Evolutionary conservation across 2,797 vertebrate species (phyloP), one percentile per base, ranked within the genome.

Genomic region (Pogonophryne albipinna): DNA sequence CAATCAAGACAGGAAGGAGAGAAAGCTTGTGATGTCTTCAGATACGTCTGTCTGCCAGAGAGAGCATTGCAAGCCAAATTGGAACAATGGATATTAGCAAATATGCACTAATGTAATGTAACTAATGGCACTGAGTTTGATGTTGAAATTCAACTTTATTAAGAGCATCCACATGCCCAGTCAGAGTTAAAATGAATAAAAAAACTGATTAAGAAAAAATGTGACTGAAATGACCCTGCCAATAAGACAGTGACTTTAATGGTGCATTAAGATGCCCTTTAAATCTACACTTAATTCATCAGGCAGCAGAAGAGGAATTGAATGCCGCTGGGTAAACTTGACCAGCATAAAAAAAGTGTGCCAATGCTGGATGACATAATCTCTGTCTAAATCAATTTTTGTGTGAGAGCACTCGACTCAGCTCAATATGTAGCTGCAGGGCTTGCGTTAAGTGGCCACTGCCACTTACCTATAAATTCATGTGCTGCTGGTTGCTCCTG

Each of bases 331-430:
- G 83, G 74, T 82, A 85, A 91, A 90, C 73, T 89, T 86, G 80
- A 83, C 87, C 82, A 81, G 52, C 19, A 84, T 59, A 76, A 77
- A 85, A 81, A 27, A 61, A 87, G 65, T 69, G 61, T 64, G 59
- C 74, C 50, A 74, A 77, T 52, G 79, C 75, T 58, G 58, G 77
- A 90, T 88, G 90, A 91, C 91, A 91, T 93, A 90, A 93, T 93
- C 88, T 90, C 83, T 89, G 87, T 90, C 87, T 85, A 87, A 92
- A 93, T 93, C 91, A 92, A 93, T 94, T 91, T 90, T 83, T 76
- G 76, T 72, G 77, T 76, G 84, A 92, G 91, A 88, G 91, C 90
- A 87, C 91, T 92, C 71, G 66, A 91, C 90, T 90, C 89, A 70
- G 91, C 85, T 93, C 92, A 78, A 91, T 93, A 93, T 86, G 87